Conservation (phyloP, 2,888 invertebrate genomes). For the Strigamia transsilvanica region DNA sequence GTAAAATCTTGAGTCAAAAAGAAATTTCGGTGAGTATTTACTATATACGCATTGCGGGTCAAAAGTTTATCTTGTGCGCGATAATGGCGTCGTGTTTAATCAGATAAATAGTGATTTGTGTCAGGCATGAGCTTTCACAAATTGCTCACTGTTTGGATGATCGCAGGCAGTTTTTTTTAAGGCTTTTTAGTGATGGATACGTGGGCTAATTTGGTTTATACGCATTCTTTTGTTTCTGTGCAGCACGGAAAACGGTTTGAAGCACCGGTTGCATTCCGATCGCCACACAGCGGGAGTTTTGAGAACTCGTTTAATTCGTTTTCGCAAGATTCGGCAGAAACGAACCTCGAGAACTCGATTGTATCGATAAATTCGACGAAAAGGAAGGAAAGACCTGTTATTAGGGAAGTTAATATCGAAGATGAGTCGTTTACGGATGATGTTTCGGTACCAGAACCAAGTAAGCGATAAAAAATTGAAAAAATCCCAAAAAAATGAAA, state of each 20-base stretch:
- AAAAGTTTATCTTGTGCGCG: neutral
- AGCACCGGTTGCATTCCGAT: neutral
- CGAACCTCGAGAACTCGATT: neutral
- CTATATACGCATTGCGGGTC: neutral
- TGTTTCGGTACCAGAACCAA: neutral
- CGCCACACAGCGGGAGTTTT: neutral
- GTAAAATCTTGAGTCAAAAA: neutral
- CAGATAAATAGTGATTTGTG: neutral
- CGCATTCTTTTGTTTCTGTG: neutral
- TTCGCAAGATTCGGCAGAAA: neutral
- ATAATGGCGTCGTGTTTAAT: neutral
- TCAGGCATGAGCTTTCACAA: neutral
- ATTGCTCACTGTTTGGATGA: neutral
- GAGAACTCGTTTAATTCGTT: neutral
- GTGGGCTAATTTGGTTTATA: neutral
- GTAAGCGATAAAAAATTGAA: no score
- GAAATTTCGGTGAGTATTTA: slow-evolving; percentile 16
- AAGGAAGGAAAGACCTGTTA: neutral
- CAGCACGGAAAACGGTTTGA: neutral
- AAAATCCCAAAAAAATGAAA: neutral
- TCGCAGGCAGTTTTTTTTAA: no score
- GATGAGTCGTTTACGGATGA: neutral
- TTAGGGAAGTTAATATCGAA: neutral
- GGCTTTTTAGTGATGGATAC: neutral
- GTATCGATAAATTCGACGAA: neutral